These are phyloP conservation scores for Aeoliscus strigatus DNA, from an alignment of 2,797 vertebrate species.

Conservation along the genomic window DNA sequence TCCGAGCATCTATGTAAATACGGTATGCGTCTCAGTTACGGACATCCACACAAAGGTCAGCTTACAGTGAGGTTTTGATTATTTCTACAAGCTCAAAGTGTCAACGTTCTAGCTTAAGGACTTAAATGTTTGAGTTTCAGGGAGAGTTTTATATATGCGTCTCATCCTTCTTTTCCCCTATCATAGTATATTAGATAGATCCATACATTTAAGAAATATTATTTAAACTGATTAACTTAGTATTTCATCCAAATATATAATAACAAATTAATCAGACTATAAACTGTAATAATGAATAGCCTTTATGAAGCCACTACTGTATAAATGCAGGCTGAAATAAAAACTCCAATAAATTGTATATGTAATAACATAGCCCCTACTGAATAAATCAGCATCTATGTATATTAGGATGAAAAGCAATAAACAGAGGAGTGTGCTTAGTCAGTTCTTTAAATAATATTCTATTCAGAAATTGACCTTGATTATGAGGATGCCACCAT, in stretches of 20 bases:
- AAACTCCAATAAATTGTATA: conserved; percentile 38
- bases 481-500: conserved; percentile 36
- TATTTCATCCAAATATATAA: conserved; percentile 70
- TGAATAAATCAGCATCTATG: conserved; percentile 56
- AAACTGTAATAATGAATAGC: conserved; percentile 60
- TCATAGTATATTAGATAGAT: conserved; percentile 70
- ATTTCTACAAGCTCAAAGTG: conserved; percentile 54
- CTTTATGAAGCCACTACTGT: conserved; percentile 61
- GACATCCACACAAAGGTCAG: conserved; percentile 48
- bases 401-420: conserved; percentile 75
- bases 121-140: conserved; percentile 46
- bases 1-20: conserved; percentile 68
- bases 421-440: conserved; percentile 59
- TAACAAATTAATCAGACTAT: conserved; percentile 61
- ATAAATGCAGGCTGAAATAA: conserved; percentile 50
- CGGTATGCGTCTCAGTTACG: conserved; percentile 49
- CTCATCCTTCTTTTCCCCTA: conserved; percentile 53
- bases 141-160: conserved; percentile 63
- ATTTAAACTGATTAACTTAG: conserved; percentile 69
- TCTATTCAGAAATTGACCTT: conserved; percentile 49
- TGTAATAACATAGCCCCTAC: conserved; percentile 55
- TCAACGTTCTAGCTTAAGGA: conserved; percentile 49
- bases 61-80: conserved; percentile 55
- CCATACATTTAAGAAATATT: conserved; percentile 70
- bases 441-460: conserved; percentile 53